Percentiles rank a stretch among this genome's conserved stretches.
These are phyloP conservation scores for Silurus aristotelis DNA, from an alignment of 2,797 vertebrate species.

Conservation along the genomic window DNA sequence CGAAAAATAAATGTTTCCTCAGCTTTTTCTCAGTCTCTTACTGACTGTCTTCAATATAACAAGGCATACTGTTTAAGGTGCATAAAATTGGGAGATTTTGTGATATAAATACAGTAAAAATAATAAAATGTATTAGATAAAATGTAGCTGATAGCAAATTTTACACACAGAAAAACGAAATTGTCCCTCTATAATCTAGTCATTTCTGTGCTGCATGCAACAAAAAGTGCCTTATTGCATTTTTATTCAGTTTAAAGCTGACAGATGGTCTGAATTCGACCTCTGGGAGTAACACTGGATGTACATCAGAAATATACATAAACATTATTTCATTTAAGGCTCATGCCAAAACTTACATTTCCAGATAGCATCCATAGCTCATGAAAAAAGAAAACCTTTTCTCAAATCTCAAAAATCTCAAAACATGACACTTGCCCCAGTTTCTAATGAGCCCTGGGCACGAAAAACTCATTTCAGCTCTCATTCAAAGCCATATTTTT, in stretches of 20 bases:
- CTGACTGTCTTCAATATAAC: background rate
- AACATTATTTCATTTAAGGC: background rate
- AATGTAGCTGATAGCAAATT: background rate
- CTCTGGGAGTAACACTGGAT: background rate
- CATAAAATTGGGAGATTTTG: background rate
- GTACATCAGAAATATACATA: background rate
- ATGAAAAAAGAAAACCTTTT: background rate
- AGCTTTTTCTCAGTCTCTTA: conserved; percentile 6
- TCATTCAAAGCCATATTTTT: conserved; percentile 36
- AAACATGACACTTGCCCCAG: conserved; percentile 20
- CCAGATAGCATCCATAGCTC: background rate
- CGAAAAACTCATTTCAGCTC: conserved; percentile 21
- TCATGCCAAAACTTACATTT: background rate
- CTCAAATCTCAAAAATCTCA: background rate
- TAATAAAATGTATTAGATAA: background rate
- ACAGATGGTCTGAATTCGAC: background rate
- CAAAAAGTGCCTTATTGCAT: background rate
- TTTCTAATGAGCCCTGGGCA: conserved; percentile 3
- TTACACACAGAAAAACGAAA: background rate
- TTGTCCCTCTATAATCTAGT: no score
- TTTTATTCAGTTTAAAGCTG: background rate
- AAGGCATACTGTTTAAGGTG: background rate
- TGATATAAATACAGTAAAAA: background rate
- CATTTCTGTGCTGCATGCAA: background rate
- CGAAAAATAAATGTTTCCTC: conserved; percentile 52